phyloP scores from a whole-genome alignment of 53 echinoderm and acorn worm species.

The Mesocentrotus franciscanus region DNA sequence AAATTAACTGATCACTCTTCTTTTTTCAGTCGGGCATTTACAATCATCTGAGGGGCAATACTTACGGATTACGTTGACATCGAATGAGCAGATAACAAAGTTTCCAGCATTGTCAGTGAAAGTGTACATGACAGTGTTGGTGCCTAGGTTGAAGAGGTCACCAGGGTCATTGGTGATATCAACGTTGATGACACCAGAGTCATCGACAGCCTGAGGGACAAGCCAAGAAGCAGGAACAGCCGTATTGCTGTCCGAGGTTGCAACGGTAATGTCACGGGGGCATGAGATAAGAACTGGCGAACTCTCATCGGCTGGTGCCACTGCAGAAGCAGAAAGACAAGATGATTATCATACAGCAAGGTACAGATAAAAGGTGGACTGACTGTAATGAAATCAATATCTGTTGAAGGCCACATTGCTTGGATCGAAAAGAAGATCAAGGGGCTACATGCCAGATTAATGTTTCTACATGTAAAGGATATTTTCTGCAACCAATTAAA shows the following conservation, averaged over 20 bases:
- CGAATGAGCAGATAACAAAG: slow-evolving; percentile 61
- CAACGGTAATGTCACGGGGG: slow-evolving; percentile 48
- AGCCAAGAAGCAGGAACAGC: slow-evolving; percentile 61
- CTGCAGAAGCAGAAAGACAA: neutral
- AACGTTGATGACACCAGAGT: slow-evolving; percentile 62
- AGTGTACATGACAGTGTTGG: slow-evolving; percentile 67
- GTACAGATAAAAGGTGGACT: neutral
- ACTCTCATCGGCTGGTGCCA: slow-evolving; percentile 3
- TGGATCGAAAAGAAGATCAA: neutral
- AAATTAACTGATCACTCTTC: too few relatives aligned
- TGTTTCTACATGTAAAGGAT: neutral
- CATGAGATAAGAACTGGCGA: slow-evolving; percentile 31
- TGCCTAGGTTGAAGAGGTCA: slow-evolving; percentile 54
- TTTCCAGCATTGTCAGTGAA: slow-evolving; percentile 71
- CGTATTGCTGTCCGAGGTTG: slow-evolving; percentile 19
- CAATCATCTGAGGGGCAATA: neutral
- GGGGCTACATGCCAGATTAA: neutral
- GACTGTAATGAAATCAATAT: neutral
- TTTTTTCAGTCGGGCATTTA: neutral
- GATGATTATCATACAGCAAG: neutral
- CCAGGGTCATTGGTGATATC: slow-evolving; percentile 38
- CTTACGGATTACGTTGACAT: slow-evolving; percentile 67
- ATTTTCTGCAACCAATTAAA: neutral
- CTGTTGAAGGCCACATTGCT: neutral
- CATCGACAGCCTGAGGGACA: slow-evolving; percentile 69